Conservation (phyloP, 2,888 invertebrate species). For the Digitonthophagus gazella region DNA sequence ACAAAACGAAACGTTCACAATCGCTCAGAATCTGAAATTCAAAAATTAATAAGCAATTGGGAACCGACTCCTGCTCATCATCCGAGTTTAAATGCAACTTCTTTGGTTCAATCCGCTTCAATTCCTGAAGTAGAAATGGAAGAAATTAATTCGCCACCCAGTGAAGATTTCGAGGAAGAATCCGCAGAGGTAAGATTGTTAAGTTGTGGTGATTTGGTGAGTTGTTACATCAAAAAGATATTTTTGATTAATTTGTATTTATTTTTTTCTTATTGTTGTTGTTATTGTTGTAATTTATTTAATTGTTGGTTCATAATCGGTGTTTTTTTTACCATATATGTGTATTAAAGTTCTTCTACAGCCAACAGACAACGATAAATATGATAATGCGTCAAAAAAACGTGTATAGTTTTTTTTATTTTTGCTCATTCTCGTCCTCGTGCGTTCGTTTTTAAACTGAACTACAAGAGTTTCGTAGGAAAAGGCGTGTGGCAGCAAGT, state of each 20-base stretch:
- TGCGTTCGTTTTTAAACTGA: constrained; percentile 32
- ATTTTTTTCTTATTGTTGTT: constrained; percentile 1
- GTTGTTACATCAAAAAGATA: too few species aligned
- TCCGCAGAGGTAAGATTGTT: constrained; percentile 5
- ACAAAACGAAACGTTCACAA: constrained; percentile 82
- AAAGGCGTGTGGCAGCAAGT: constrained; percentile 64
- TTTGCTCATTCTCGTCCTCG: constrained; percentile 18
- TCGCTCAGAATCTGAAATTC: constrained; percentile 74
- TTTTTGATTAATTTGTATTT: constrained; percentile 6
- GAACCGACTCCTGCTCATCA: constrained; percentile 79
- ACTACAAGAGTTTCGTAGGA: constrained; percentile 48
- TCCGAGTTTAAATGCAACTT: constrained; percentile 76
- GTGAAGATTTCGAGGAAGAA: constrained; percentile 54
- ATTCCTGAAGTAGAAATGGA: constrained; percentile 88
- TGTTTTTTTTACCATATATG: constrained; percentile 11
- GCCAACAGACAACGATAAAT: constrained; percentile 11
- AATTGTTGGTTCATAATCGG: constrained; percentile 2
- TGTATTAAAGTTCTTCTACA: constrained; percentile 27
- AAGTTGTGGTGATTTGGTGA: constrained; percentile 22
- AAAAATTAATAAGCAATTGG: constrained; percentile 69
- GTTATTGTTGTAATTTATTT: neutral
- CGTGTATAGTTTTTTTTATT: constrained; percentile 21
- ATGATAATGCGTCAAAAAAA: constrained; percentile 20
- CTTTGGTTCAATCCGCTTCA: constrained; percentile 78
- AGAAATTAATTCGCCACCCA: constrained; percentile 42